Conservation (phyloP, 2,113 vertebrate genomes). For the Scytalopus superciliaris region DNA sequence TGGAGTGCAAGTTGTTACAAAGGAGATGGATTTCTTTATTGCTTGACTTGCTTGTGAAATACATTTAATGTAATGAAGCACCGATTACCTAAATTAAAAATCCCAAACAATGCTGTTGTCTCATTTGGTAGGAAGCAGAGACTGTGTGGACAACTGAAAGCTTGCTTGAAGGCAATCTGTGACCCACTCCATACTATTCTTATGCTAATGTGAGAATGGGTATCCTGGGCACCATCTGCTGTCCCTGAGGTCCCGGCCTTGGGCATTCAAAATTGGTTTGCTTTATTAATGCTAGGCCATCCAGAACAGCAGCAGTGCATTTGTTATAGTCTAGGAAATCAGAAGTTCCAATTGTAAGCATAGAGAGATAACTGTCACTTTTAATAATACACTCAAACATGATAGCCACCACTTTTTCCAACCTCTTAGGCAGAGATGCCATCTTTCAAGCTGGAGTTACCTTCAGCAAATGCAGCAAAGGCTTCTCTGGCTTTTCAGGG, state of each 20-base stretch:
- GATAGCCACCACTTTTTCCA: slow-evolving; percentile 21
- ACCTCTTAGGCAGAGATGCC: not conserved
- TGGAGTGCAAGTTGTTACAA: not conserved
- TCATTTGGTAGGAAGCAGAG: slow-evolving; percentile 49
- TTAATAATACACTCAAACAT: slow-evolving; percentile 35
- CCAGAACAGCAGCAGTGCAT: slow-evolving; percentile 53
- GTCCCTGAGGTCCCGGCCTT: slow-evolving; percentile 53
- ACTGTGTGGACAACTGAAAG: slow-evolving; percentile 28
- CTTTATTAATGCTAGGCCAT: slow-evolving; percentile 66
- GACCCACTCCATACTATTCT: slow-evolving; percentile 40
- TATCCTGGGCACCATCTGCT: slow-evolving; percentile 73
- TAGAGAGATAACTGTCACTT: slow-evolving; percentile 53
- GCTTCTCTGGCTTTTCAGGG: not conserved
- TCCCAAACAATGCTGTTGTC: slow-evolving; percentile 24
- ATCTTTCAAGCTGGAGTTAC: slow-evolving; percentile 12
- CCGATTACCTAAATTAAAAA: slow-evolving; percentile 29
- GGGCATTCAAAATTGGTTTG: slow-evolving; percentile 51
- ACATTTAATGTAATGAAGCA: slow-evolving; percentile 19
- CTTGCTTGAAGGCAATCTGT: slow-evolving; percentile 63
- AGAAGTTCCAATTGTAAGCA: slow-evolving; percentile 23
- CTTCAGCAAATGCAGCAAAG: slow-evolving; percentile 5
- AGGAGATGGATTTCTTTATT: slow-evolving; percentile 1
- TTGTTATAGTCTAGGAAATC: slow-evolving; percentile 31
- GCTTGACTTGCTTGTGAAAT: not conserved
- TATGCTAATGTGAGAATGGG: slow-evolving; percentile 66